Evolutionary conservation across 2,113 vertebrate species (phyloP).

Genomic region (Ciconia boyciana): DNA sequence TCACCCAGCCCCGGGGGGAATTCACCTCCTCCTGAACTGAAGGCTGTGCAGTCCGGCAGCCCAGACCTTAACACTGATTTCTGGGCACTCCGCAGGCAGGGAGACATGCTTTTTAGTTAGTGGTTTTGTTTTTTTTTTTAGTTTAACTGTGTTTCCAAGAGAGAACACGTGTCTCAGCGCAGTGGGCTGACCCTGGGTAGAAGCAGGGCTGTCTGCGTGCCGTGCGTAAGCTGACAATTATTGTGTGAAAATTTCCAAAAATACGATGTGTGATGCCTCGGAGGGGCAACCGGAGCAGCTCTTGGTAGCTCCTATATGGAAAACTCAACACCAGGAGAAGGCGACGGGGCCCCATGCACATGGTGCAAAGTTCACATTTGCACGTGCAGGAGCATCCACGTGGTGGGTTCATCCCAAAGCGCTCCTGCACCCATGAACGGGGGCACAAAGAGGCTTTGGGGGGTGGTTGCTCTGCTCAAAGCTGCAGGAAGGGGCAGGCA

Average conservation of each 20-base stretch:
- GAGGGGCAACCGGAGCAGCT: neutral
- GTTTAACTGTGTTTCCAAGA: neutral
- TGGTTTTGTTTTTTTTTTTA: neutral
- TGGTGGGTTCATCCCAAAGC: neutral
- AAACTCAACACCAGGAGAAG: neutral
- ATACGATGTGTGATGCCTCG: neutral
- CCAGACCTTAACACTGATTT: neutral
- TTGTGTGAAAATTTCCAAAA: neutral
- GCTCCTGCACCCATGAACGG: rapidly evolving
- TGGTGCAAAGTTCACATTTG: neutral
- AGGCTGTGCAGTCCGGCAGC: neutral
- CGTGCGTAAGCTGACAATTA: neutral
- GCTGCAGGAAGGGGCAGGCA: no score
- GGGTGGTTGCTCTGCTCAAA: neutral
- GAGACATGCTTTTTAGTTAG: neutral
- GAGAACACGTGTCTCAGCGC: rapidly evolving
- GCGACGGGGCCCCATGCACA: neutral
- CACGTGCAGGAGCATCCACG: neutral
- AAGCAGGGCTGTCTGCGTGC: neutral
- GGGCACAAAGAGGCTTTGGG: neutral
- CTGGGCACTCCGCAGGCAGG: neutral
- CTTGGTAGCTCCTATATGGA: neutral
- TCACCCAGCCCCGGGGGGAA: neutral
- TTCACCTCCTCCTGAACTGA: neutral
- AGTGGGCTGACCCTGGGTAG: neutral